Evolutionary conservation across 2,113 vertebrate species (phyloP).

Genomic region (Rynchops niger): DNA sequence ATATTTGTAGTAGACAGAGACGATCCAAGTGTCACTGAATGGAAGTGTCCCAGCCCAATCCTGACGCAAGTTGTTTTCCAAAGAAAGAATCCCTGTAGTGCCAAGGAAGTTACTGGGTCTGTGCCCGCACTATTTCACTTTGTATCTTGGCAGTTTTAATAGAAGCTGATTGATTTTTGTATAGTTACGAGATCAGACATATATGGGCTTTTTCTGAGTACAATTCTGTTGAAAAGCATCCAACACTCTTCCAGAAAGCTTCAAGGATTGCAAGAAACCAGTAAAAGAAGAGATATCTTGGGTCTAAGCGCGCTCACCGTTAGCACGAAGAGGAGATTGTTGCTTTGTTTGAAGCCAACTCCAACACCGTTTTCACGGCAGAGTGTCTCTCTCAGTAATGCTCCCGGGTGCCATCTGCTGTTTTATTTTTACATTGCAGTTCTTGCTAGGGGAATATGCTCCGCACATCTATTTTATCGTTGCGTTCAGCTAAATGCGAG

Average conservation of each 20-base stretch:
- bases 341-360: neutral
- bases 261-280: neutral
- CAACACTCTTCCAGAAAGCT: neutral
- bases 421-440: neutral
- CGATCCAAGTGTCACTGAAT: neutral
- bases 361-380: neutral
- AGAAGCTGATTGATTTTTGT: neutral
- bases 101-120: neutral
- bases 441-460: neutral
- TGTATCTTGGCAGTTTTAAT: neutral
- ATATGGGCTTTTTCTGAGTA: neutral
- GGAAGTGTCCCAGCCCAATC: neutral
- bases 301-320: neutral
- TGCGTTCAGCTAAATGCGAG: rapidly evolving
- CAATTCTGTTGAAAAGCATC: neutral
- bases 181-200: neutral
- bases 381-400: neutral
- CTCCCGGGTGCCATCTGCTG: constrained; percentile 56
- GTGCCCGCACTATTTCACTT: neutral
- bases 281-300: neutral
- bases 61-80: neutral
- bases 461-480: neutral
- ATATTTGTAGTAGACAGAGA: neutral
- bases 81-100: neutral
- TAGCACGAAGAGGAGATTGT: neutral